phyloP scores from a whole-genome alignment of 1,140 invertebrate species.

The Sweltsa coloradensis region DNA sequence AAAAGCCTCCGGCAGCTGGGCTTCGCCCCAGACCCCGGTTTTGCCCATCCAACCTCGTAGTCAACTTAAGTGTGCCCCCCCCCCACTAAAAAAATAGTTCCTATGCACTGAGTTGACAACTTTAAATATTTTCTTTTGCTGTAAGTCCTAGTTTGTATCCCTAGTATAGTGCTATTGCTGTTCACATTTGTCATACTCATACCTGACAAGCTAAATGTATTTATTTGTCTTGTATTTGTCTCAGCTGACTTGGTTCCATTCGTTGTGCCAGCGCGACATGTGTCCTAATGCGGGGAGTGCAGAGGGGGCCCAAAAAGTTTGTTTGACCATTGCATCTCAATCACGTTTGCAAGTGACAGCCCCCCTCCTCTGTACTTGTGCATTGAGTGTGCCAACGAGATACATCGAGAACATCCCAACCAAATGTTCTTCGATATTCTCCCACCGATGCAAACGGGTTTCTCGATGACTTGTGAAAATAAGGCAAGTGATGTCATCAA shows the following conservation, averaged over 20 bases:
- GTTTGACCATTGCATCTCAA: conserved; percentile 75
- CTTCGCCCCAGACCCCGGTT: too few species aligned
- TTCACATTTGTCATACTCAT: too few species aligned
- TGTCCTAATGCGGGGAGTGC: conserved; percentile 72
- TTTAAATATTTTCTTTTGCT: too few species aligned
- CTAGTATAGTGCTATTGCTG: too few species aligned
- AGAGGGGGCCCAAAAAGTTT: conserved; percentile 83
- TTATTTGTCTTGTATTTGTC: conserved; percentile 23
- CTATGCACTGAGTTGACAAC: too few species aligned
- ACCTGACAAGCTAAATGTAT: too few species aligned
- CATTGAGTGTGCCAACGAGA: conserved; percentile 90
- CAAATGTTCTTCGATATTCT: conserved; percentile 84
- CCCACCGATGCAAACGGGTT: conserved; percentile 86
- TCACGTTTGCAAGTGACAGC: conserved; percentile 66
- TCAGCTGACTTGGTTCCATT: conserved; percentile 62
- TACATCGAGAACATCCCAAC: conserved; percentile 68
- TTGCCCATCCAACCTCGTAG: too few species aligned
- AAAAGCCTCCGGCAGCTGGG: too few species aligned
- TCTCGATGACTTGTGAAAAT: conserved; percentile 91
- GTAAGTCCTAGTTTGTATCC: too few species aligned
- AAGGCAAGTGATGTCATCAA: conserved; percentile 48
- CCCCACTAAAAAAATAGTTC: too few species aligned
- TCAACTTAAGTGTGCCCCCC: too few species aligned
- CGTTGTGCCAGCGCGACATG: conserved; percentile 71
- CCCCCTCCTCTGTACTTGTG: conserved; percentile 93